Conservation (phyloP, 1,140 invertebrate species). For the Muscidifurax raptorellus region DNA sequence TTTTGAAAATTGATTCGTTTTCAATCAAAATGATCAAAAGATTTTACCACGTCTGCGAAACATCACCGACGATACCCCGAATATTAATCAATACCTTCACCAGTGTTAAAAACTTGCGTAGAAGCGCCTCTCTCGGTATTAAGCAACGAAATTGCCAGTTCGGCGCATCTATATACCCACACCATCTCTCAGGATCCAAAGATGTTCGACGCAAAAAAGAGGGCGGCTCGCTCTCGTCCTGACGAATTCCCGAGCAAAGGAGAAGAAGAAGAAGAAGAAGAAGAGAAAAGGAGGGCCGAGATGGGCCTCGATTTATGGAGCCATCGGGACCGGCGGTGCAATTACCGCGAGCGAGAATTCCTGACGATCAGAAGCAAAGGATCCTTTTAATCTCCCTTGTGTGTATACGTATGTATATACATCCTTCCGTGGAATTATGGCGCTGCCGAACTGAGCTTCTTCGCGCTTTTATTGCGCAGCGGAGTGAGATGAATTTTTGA, state of each 20-base stretch:
- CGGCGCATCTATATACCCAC: neutral
- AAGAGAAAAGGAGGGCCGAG: neutral
- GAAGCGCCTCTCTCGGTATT: neutral
- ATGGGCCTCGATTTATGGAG: neutral
- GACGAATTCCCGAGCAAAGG: neutral
- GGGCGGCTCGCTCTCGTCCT: neutral
- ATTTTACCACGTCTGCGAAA: no score
- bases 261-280: neutral
- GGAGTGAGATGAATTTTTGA: neutral
- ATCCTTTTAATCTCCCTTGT: neutral
- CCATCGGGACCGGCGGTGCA: neutral
- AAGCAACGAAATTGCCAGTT: neutral
- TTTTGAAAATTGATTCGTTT: no score
- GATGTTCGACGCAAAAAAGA: neutral
- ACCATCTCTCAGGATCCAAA: neutral
- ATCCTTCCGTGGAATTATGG: neutral
- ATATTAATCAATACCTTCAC: no score
- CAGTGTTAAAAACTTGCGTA: no score
- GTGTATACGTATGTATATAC: slow-evolving; percentile 5
- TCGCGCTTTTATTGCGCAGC: neutral
- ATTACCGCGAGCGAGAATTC: neutral
- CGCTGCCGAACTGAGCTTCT: neutral
- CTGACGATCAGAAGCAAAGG: neutral
- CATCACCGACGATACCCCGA: no score
- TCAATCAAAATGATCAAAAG: no score